phyloP scores from a whole-genome alignment of 1,140 invertebrate species.

The Aphis gossypii region DNA sequence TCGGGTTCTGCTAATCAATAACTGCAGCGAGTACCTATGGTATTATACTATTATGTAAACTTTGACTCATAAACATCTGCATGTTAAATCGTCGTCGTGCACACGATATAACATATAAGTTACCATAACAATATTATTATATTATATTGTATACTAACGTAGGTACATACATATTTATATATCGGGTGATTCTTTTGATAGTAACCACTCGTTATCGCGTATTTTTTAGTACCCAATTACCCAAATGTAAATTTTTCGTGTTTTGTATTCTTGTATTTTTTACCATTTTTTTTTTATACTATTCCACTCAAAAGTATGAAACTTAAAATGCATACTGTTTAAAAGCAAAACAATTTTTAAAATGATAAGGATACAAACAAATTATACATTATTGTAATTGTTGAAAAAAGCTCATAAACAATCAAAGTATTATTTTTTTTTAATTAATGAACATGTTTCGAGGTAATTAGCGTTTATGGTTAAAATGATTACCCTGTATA shows the following conservation, averaged over 20 bases:
- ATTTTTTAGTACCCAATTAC: no score
- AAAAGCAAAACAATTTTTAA: not conserved
- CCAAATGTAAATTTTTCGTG: not conserved
- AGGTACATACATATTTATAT: not conserved
- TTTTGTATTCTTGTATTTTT: not conserved
- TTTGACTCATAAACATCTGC: constrained; percentile 7
- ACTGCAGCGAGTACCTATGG: not conserved
- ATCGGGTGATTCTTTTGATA: not conserved
- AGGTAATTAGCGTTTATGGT: not conserved
- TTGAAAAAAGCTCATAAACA: no score
- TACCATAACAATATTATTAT: constrained; percentile 2
- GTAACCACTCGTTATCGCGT: not conserved
- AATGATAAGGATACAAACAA: not conserved
- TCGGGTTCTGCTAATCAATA: not conserved
- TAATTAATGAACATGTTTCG: not conserved
- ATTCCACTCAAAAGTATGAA: no score
- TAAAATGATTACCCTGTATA: not conserved
- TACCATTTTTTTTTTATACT: not conserved
- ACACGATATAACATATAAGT: constrained; percentile 28
- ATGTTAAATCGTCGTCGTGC: constrained; percentile 19
- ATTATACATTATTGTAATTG: not conserved
- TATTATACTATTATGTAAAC: not conserved
- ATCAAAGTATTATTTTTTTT: not conserved
- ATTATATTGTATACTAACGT: not conserved
- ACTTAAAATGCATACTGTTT: no score